Percentiles rank a stretch among this genome's conserved stretches.
Conservation (phyloP, 2,113 vertebrate species). For the Zosterops hypoxanthus region DNA sequence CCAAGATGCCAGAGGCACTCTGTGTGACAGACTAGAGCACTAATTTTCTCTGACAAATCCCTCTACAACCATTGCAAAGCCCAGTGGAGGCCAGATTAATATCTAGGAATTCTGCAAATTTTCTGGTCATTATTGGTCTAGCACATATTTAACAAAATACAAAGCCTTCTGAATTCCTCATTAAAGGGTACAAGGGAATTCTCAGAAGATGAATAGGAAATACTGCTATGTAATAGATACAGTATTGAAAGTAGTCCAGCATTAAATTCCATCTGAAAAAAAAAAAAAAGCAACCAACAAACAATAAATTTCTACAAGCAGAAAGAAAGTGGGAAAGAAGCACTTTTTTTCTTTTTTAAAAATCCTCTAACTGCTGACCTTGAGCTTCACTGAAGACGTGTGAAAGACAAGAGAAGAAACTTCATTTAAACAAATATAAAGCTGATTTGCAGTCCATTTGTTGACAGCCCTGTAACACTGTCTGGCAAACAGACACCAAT, state of each 20-base stretch:
- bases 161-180: background rate
- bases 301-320: background rate
- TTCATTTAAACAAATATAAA: conserved; percentile 49
- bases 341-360: background rate
- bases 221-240: background rate
- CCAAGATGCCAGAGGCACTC: background rate
- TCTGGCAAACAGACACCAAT: conserved; percentile 70
- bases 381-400: background rate
- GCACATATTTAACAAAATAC: background rate
- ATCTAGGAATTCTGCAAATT: background rate
- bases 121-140: background rate
- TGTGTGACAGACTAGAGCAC: background rate
- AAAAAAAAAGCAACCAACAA: background rate
- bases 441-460: conserved; percentile 51
- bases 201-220: background rate
- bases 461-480: conserved; percentile 64
- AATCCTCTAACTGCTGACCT: conserved; percentile 7
- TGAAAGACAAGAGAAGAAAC: conserved; percentile 47
- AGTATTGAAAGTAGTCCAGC: background rate
- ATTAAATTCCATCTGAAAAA: background rate
- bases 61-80: background rate
- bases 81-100: background rate
- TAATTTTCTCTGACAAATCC: conserved; percentile 2
- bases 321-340: background rate
- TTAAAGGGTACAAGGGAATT: background rate